These are phyloP conservation scores for Mesochorus sp. DNA, from an alignment of 2,888 invertebrate genomes.

Conservation along the genomic window DNA sequence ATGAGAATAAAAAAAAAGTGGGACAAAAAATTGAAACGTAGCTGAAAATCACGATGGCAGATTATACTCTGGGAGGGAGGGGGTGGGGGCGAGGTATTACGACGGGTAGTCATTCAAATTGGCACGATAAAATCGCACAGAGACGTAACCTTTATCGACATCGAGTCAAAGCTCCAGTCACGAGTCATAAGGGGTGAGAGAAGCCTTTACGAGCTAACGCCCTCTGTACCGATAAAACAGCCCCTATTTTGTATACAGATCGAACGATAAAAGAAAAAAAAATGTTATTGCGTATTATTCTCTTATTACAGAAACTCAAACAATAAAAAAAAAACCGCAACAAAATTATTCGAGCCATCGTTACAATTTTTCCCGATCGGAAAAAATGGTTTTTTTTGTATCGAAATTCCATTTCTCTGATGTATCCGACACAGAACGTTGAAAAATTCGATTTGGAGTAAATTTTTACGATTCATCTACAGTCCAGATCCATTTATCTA, in stretches of 20 bases:
- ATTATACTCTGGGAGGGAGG: neutral
- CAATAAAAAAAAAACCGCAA: neutral
- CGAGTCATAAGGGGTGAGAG: neutral
- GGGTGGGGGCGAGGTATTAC: neutral
- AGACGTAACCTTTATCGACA: conserved; percentile 45
- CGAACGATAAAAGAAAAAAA: neutral
- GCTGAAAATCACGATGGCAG: neutral
- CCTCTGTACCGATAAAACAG: neutral
- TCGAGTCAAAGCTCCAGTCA: neutral
- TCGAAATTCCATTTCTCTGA: too few relatives aligned
- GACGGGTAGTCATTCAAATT: conserved; percentile 17
- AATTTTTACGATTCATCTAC: too few relatives aligned
- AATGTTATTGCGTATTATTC: neutral
- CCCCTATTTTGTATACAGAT: neutral
- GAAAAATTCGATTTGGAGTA: too few relatives aligned
- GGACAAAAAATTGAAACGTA: neutral
- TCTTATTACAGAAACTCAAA: neutral
- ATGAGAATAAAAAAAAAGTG: neutral
- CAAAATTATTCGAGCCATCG: neutral
- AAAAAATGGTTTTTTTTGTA: too few relatives aligned
- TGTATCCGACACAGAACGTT: too few relatives aligned
- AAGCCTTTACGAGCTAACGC: conserved; percentile 15
- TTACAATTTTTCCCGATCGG: neutral
- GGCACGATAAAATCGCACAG: conserved; percentile 37
- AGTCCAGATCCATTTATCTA: too few relatives aligned